phyloP scores from a whole-genome alignment of 92 coral and sea anemone genomes.

The Actinernus sp. region DNA sequence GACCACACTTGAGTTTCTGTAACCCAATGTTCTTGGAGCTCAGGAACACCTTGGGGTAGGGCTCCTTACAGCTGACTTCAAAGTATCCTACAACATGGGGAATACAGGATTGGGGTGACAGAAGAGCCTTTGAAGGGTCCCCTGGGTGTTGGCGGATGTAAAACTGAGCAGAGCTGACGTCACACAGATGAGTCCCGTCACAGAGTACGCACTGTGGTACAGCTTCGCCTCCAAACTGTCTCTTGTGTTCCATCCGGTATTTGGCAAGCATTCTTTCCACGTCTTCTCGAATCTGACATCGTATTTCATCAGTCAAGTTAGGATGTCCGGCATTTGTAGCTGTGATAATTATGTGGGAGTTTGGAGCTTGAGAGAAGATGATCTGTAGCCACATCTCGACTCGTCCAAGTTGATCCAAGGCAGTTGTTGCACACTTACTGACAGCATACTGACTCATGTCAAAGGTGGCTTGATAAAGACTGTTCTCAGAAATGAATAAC shows the following conservation, averaged over 20 bases:
- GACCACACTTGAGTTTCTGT: slow-evolving; percentile 81
- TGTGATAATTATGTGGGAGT: slow-evolving; percentile 76
- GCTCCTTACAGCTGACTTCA: slow-evolving; percentile 84
- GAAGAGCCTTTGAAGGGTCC: slow-evolving; percentile 14
- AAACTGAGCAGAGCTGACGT: slow-evolving; percentile 63
- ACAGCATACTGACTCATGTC: slow-evolving; percentile 83
- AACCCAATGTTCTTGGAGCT: slow-evolving; percentile 79
- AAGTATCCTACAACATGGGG: slow-evolving; percentile 92
- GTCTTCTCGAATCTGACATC: slow-evolving; percentile 76
- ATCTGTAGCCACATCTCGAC: slow-evolving; percentile 86
- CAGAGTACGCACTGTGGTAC: slow-evolving; percentile 83
- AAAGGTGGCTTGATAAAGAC: slow-evolving; percentile 81
- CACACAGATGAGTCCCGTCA: slow-evolving; percentile 76
- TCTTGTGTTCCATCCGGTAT: slow-evolving; percentile 78
- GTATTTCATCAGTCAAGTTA: slow-evolving; percentile 68
- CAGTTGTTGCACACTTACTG: slow-evolving; percentile 58
- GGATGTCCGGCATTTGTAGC: slow-evolving; percentile 90
- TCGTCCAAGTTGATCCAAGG: slow-evolving; percentile 71
- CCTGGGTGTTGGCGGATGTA: slow-evolving; percentile 48
- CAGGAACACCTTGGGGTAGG: slow-evolving; percentile 67
- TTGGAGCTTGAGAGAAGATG: slow-evolving; percentile 81
- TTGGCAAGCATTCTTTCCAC: slow-evolving; percentile 73
- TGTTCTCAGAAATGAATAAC: slow-evolving; percentile 82
- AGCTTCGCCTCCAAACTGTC: slow-evolving; percentile 79
- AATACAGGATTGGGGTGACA: slow-evolving; percentile 68